Evolutionary conservation across 2,888 invertebrate genomes (phyloP).

Genomic region (Aricia artaxerxes): DNA sequence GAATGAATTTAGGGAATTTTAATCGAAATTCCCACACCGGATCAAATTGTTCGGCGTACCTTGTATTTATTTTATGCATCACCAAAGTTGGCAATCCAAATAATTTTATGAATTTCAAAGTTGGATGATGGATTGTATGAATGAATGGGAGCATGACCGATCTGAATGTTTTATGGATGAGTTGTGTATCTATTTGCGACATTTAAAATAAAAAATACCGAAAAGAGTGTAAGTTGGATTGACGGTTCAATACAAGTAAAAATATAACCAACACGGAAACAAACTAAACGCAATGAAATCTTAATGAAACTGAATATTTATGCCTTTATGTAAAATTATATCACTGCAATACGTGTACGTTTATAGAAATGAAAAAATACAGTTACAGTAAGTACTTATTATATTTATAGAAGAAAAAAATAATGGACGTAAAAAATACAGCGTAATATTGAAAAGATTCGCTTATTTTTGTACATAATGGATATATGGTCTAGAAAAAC

Average conservation of each 20-base stretch:
- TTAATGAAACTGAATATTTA: not conserved
- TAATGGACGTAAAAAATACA: slow-evolving; percentile 12
- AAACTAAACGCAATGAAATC: not conserved
- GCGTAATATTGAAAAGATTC: not conserved
- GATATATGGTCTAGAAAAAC: slow-evolving; percentile 6
- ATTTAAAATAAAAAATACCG: not conserved
- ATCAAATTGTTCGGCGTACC: slow-evolving; percentile 43
- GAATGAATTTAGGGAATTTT: slow-evolving; percentile 42
- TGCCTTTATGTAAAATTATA: not conserved
- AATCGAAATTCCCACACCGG: slow-evolving; percentile 42
- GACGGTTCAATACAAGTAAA: too few species aligned
- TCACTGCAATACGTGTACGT: not conserved
- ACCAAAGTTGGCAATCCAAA: slow-evolving; percentile 5
- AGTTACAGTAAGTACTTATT: not conserved
- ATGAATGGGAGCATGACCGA: slow-evolving; percentile 4
- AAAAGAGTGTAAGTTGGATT: not conserved
- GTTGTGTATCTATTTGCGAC: not conserved
- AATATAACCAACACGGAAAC: not conserved
- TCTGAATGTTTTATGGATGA: slow-evolving; percentile 22
- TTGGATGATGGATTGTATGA: slow-evolving; percentile 11
- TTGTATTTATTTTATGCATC: slow-evolving; percentile 39
- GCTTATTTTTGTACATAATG: slow-evolving; percentile 9
- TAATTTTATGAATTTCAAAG: slow-evolving; percentile 24
- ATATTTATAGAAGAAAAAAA: not conserved
- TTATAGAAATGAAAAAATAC: not conserved